Evolutionary conservation across 2,888 invertebrate genomes (phyloP).

Genomic region (Oligia latruncula): DNA sequence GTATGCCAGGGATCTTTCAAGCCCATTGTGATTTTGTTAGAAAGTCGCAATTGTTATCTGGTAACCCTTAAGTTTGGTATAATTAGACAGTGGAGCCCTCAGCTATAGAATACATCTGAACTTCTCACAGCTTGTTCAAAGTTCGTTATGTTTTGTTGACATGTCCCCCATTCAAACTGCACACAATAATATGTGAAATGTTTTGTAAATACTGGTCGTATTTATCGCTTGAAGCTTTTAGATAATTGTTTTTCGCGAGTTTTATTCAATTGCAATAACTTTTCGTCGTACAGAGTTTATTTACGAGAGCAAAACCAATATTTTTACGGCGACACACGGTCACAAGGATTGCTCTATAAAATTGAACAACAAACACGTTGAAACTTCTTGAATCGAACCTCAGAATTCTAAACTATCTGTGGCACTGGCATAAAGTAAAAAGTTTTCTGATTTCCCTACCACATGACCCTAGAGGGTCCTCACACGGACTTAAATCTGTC

Average conservation of each 20-base stretch:
- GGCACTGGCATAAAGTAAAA: conserved; percentile 21
- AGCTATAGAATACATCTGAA: conserved; percentile 47
- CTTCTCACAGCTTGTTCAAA: conserved; percentile 54
- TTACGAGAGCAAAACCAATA: conserved; percentile 27
- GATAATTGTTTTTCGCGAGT: conserved; percentile 26
- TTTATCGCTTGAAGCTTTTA: conserved; percentile 27
- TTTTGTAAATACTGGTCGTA: conserved; percentile 29
- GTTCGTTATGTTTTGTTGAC: conserved; percentile 37
- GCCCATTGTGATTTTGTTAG: not conserved
- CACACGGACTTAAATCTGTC: conserved; percentile 48
- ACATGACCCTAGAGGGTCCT: conserved; percentile 28
- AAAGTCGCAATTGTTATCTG: conserved; percentile 1
- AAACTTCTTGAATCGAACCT: conserved; percentile 28
- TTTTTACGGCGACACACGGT: conserved; percentile 18
- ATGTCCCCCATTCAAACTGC: conserved; percentile 19
- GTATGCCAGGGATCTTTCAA: not conserved
- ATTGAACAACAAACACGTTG: conserved; percentile 33
- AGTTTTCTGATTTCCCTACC: conserved; percentile 50
- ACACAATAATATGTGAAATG: conserved; percentile 13
- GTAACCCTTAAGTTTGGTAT: conserved; percentile 36
- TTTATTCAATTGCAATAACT: conserved; percentile 19
- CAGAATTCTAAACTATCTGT: conserved; percentile 55
- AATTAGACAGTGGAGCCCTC: conserved; percentile 50
- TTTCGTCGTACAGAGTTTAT: not conserved
- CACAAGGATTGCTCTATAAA: not conserved